phyloP scores from a whole-genome alignment of 2,113 vertebrate genomes.

The Grammomys surdaster region DNA sequence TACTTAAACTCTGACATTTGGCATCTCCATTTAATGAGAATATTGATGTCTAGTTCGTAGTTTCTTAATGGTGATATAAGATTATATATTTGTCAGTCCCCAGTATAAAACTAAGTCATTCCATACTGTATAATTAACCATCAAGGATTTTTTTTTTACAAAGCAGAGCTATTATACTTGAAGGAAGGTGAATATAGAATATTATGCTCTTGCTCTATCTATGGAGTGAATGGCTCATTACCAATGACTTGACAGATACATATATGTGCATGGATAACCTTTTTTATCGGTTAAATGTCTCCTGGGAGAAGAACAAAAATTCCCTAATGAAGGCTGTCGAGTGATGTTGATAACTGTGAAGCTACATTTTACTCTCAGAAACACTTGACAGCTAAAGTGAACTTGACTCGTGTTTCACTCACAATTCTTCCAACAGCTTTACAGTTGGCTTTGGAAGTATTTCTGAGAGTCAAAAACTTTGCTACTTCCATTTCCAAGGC shows the following conservation, averaged over 20 bases:
- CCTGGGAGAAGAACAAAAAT: slow-evolving; percentile 63
- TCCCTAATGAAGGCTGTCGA: not conserved
- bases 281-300: slow-evolving; percentile 65
- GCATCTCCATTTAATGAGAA: not conserved
- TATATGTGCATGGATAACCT: slow-evolving; percentile 57
- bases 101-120: slow-evolving; percentile 32
- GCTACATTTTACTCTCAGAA: slow-evolving; percentile 73
- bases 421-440: slow-evolving; percentile 54
- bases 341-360: slow-evolving; percentile 49
- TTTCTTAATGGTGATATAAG: slow-evolving; percentile 59
- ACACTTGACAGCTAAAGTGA: slow-evolving; percentile 73
- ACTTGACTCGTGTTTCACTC: slow-evolving; percentile 52
- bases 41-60: slow-evolving; percentile 36
- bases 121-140: slow-evolving; percentile 40
- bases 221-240: slow-evolving; percentile 11
- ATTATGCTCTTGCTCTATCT: slow-evolving; percentile 31
- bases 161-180: not conserved
- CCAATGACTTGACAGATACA: slow-evolving; percentile 64
- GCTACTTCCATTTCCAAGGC: not conserved
- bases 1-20: slow-evolving; percentile 56
- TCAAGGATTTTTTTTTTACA: not conserved
- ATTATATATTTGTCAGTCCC: slow-evolving; percentile 49
- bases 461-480: slow-evolving; percentile 59
- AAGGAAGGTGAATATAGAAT: not conserved
- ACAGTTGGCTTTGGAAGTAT: slow-evolving; percentile 52